Evolutionary conservation across 2,113 vertebrate species (phyloP).

Genomic region (Engraulis encrasicolus): DNA sequence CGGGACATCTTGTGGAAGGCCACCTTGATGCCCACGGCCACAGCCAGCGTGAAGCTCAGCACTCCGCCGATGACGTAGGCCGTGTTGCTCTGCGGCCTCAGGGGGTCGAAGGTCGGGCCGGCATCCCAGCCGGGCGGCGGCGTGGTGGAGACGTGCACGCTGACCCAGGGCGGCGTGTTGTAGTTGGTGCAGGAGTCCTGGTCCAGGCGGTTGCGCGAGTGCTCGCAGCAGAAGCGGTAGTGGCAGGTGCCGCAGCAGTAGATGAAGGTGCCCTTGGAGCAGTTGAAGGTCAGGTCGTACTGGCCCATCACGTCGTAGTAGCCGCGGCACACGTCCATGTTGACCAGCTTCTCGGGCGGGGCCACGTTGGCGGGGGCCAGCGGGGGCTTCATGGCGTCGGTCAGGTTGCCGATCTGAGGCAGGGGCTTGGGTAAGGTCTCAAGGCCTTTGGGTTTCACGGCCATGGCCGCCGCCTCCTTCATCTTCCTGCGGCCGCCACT

Average conservation of each 20-base stretch:
- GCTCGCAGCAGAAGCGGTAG: slow-evolving; percentile 92
- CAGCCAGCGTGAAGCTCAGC: slow-evolving; percentile 87
- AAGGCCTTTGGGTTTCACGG: slow-evolving; percentile 37
- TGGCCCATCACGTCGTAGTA: slow-evolving; percentile 94
- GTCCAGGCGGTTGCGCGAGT: slow-evolving; percentile 82
- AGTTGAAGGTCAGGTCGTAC: slow-evolving; percentile 89
- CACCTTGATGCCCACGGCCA: slow-evolving; percentile 85
- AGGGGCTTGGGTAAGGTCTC: slow-evolving; percentile 73
- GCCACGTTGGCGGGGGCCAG: slow-evolving; percentile 75
- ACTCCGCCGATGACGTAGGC: slow-evolving; percentile 89
- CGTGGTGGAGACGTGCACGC: slow-evolving; percentile 72
- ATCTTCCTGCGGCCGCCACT: slow-evolving; percentile 49
- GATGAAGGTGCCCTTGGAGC: slow-evolving; percentile 85
- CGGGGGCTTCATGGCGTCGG: slow-evolving; percentile 76
- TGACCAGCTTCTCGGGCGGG: slow-evolving; percentile 76
- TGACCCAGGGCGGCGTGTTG: slow-evolving; percentile 82
- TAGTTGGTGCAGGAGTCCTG: slow-evolving; percentile 88
- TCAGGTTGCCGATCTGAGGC: slow-evolving; percentile 76
- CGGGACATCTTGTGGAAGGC: slow-evolving; percentile 89
- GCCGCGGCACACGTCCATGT: slow-evolving; percentile 84
- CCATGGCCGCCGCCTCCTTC: slow-evolving; percentile 58
- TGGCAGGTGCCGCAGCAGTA: slow-evolving; percentile 93
- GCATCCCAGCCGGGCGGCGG: slow-evolving; percentile 64
- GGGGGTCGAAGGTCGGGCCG: slow-evolving; percentile 75
- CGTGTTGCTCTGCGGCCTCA: slow-evolving; percentile 80